Percentiles rank a stretch among this genome's conserved stretches.
Evolutionary conservation across 2,888 invertebrate genomes (phyloP).

Genomic region (Molanna angustata): DNA sequence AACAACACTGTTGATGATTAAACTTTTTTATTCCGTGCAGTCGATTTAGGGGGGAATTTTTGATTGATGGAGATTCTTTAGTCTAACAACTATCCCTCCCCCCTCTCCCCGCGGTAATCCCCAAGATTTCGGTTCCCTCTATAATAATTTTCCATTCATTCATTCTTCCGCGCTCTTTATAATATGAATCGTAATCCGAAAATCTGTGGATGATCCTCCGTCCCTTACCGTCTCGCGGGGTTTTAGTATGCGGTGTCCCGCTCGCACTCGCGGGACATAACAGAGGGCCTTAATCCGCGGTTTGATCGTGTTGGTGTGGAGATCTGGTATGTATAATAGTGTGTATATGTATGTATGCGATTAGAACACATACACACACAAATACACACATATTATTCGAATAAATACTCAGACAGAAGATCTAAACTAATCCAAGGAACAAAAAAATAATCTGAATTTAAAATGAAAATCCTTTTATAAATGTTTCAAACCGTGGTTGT

Average conservation of each 20-base stretch:
- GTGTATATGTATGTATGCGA: slow-evolving; percentile 10
- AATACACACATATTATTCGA: no score
- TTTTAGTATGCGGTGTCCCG: slow-evolving; percentile 2
- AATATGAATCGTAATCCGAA: slow-evolving; percentile 57
- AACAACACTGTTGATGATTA: no score
- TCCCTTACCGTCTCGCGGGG: slow-evolving; percentile 38
- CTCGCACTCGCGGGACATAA: not conserved
- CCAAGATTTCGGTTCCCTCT: slow-evolving; percentile 45
- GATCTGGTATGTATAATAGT: not conserved
- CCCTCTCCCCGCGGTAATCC: slow-evolving; percentile 24
- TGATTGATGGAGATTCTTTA: not conserved
- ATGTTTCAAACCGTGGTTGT: no score
- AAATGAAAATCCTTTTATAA: slow-evolving; percentile 7
- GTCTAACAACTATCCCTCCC: slow-evolving; percentile 23
- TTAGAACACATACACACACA: no score
- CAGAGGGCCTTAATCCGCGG: no score
- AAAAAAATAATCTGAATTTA: slow-evolving; percentile 16
- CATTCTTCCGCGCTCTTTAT: slow-evolving; percentile 48
- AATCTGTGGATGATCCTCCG: slow-evolving; percentile 43
- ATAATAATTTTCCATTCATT: slow-evolving; percentile 56
- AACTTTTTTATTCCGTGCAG: no score
- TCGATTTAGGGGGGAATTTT: no score
- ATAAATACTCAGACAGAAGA: not conserved
- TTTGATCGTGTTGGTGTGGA: no score
- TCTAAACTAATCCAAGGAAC: slow-evolving; percentile 3